Evolutionary conservation across 2,113 vertebrate genomes (phyloP).

Genomic region (Xiphophorus couchianus): DNA sequence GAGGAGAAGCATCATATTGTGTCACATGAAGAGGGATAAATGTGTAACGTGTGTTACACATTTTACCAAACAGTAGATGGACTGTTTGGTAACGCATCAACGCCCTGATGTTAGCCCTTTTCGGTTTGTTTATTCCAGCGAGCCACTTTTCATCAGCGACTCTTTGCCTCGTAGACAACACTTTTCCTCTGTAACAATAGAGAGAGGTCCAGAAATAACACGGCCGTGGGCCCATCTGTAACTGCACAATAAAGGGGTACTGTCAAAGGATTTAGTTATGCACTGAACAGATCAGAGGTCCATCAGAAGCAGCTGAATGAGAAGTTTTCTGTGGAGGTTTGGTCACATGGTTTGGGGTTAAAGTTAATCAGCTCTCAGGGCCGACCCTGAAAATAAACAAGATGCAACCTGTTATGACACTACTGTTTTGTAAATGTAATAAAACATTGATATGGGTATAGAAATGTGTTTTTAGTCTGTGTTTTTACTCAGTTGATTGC

Average conservation of each 20-base stretch:
- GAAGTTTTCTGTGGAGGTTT: constrained; percentile 21
- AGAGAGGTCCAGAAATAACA: constrained; percentile 48
- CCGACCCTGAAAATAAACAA: constrained; percentile 6
- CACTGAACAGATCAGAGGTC: constrained; percentile 34
- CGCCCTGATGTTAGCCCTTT: constrained; percentile 23
- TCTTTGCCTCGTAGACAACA: constrained; percentile 5
- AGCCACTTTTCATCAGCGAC: constrained; percentile 4
- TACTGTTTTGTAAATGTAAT: constrained; percentile 61
- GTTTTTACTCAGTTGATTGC: neutral
- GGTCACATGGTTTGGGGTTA: neutral
- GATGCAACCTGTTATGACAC: constrained; percentile 27
- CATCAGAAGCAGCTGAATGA: constrained; percentile 17
- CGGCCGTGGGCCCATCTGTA: constrained; percentile 28
- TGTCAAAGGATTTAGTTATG: constrained; percentile 57
- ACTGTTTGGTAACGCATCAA: neutral
- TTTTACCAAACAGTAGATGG: neutral
- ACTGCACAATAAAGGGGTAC: constrained; percentile 39
- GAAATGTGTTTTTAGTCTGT: neutral
- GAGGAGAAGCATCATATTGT: constrained; percentile 2
- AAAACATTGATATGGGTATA: constrained; percentile 42
- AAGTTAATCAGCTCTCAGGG: constrained; percentile 47
- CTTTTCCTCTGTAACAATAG: constrained; percentile 7
- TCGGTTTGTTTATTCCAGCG: constrained; percentile 38
- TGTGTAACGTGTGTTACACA: neutral
- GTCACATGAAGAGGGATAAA: neutral